Base-by-base conservation (phyloP, 2,888 invertebrate genomes). In the Drosophila fulvimacula region DNA sequence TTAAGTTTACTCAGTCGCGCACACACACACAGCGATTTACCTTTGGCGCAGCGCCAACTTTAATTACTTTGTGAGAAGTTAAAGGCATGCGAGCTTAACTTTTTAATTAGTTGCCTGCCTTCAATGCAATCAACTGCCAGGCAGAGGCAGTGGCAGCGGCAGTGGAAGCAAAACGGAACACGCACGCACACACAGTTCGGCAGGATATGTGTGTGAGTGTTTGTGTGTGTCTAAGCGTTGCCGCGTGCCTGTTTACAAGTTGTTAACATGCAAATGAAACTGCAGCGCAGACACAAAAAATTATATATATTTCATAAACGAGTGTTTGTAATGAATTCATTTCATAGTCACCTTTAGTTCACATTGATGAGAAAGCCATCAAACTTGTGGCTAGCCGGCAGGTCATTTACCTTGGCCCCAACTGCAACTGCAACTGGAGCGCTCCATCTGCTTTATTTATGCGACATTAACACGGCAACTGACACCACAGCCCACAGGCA, bases 31-130 rank as follows among this genome's bases (percentile, higher is more conserved):
- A 36, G 32, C 34, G 24, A 79, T 84, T 82, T 71, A 76, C 73
- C 70, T 73, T 69, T 69, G 61, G 70, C 82, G 62, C 61, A 51
- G 69, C 86, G 86, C 79, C 79, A 84, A 84, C 82, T 84, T 84
- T 84, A 84, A 84, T 84, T 84, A 84, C 83, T 84, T 84, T 87
- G 82, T 59, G 72, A 65, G 73, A 84, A 84, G 87, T 84, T 84
- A 84, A 84, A 84, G 83, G 83, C 76, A 84, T 77, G 79, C 65
- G 78, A 82, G 82, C 76, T 82, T 79, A 88, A 84, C 88, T 84
- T 84, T 84, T 84, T 84, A 84, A 84, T 84, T 84, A 84, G 84
- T 84, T 85, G 79, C 68, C 72, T 67, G 66, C 69, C 79, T 82
- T 84, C 78, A 84, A 80, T 78, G 84, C 87, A 82, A 87, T 81